Base-by-base conservation (phyloP, 2,797 vertebrate species). In the Mormyrops attenuatus region DNA sequence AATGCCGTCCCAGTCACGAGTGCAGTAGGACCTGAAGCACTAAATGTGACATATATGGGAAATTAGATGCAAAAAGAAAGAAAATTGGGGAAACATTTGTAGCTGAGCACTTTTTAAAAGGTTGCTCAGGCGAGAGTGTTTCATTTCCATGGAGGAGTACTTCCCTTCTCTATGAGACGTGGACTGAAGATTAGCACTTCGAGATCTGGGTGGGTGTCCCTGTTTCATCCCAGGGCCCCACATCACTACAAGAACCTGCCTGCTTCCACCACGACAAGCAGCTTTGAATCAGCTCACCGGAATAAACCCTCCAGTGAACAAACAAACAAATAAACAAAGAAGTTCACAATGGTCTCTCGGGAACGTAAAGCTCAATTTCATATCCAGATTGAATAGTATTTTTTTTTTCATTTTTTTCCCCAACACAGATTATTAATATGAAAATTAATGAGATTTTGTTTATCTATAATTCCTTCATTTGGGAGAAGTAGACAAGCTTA, bases 401-500 rank as follows among this genome's bases (percentile, higher is more conserved):
- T 66, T 66, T 22, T 63, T 8, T 7, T 1, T 7, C 1, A 49
- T 55, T 55, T 60, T 26, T 63, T 26, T 3, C 11, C 11, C 63
- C 11, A 1, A 26, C 26, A 34, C 63, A 69, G 85, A 73, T 90
- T 86, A 73, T 90, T 86, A 89, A 88, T 89, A 22, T 44, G 3
- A 34, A 52, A 89, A 88, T 84, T n/a, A 90, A 91, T 87, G 20
- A 88, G 89, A 89, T 88, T 88, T 90, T 60, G 66, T 47, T 90
- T 91, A 90, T 90, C 89, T 88, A 34, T 85, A 66, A 66, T 13
- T 89, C 55, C 85, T 89, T 34, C 22, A 22, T 77, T 89, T 88
- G 90, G 47, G 87, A 88, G 89, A 89, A 91, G 30, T 66, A 88
- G 41, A 93, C 92, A 77, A 88, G 89, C 69, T 88, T 89, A 88